A percentile compares a stretch with the other conserved stretches of the same genome.
Conservation (phyloP, 2,888 invertebrate species). For the Limnephilus lunatus region DNA sequence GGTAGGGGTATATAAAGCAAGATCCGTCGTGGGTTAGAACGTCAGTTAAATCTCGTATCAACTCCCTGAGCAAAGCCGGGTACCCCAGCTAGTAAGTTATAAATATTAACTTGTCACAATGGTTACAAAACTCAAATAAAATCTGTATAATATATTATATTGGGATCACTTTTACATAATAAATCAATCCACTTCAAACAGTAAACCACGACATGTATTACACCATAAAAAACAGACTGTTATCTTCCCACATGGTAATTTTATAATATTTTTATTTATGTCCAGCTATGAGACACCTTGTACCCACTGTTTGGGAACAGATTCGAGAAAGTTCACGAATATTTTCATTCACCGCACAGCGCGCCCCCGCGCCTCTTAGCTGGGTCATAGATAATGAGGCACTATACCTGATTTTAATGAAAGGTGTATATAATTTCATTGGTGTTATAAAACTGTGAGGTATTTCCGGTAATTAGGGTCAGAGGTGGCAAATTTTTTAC, state of each 20-base stretch:
- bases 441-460: not conserved
- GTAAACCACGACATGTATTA: not conserved
- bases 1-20: too few relatives aligned
- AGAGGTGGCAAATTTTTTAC: not conserved
- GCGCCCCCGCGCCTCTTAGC: not conserved
- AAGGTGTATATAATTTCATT: not conserved
- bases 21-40: too few relatives aligned
- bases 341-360: not conserved
- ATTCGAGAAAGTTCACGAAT: slow-evolving; percentile 13
- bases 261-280: not conserved
- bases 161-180: not conserved
- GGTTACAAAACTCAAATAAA: not conserved
- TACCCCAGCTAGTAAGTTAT: too few relatives aligned
- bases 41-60: too few relatives aligned
- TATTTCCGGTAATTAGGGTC: not conserved
- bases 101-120: too few relatives aligned
- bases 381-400: not conserved
- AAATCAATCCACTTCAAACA: not conserved
- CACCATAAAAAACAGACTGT: not conserved
- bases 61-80: too few relatives aligned
- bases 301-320: not conserved
- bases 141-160: not conserved
- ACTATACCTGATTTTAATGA: not conserved
- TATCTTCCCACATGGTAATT: not conserved
- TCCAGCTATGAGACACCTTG: not conserved